A percentile compares a stretch with the other conserved stretches of the same genome.
These are phyloP conservation scores for Ochotona curzoniae DNA, from an alignment of 2,113 vertebrate genomes.

Conservation along the genomic window DNA sequence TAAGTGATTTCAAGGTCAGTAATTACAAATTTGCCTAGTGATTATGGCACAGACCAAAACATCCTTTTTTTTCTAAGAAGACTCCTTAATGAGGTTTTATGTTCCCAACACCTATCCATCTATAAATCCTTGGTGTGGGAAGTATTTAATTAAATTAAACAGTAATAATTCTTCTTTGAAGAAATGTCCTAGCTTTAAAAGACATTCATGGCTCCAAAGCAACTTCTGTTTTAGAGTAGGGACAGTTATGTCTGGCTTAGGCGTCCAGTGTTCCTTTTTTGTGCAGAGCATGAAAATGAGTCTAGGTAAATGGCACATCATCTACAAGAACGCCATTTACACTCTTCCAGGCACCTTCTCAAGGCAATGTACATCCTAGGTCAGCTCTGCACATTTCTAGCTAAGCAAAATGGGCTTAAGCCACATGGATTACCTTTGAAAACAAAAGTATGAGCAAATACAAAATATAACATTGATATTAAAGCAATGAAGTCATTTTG, in stretches of 20 bases:
- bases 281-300: neutral
- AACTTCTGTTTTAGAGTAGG: neutral
- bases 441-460: neutral
- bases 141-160: constrained; percentile 30
- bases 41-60: neutral
- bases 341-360: neutral
- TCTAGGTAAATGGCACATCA: neutral
- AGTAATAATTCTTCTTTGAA: constrained; percentile 23
- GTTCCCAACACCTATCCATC: neutral
- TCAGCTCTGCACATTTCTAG: neutral
- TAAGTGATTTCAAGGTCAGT: neutral
- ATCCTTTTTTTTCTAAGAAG: constrained; percentile 49
- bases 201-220: neutral
- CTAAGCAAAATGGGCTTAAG: neutral
- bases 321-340: neutral
- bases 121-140: neutral
- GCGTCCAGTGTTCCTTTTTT: neutral
- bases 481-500: neutral
- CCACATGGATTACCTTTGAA: neutral
- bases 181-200: neutral
- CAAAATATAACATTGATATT: neutral
- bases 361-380: neutral
- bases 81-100: constrained; percentile 18
- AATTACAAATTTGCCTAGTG: constrained; percentile 13
- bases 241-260: neutral